phyloP scores from a whole-genome alignment of 2,797 vertebrate genomes.

The Crenuchus spilurus region DNA sequence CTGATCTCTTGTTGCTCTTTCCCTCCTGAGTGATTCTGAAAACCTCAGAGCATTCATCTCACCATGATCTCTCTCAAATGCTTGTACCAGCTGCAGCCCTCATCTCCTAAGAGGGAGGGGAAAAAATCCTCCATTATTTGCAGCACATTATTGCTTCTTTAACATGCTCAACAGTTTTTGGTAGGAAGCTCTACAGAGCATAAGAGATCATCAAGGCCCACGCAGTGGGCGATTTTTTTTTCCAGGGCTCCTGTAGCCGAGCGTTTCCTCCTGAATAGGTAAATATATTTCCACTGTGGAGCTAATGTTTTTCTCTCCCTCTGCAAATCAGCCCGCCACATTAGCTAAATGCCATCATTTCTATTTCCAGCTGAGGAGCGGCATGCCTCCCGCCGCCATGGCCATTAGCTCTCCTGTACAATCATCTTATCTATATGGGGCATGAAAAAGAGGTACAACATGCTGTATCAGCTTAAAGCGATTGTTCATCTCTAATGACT shows the following conservation, averaged over 20 bases:
- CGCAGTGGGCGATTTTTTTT: slow-evolving; percentile 39
- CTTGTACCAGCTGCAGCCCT: slow-evolving; percentile 10
- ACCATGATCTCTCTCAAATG: neutral
- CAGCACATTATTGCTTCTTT: slow-evolving; percentile 34
- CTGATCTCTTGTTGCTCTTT: slow-evolving; percentile 6
- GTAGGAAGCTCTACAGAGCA: slow-evolving; percentile 21
- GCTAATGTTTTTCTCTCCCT: slow-evolving; percentile 43
- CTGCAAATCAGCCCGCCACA: slow-evolving; percentile 32
- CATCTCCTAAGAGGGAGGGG: slow-evolving; percentile 8
- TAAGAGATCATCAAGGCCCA: slow-evolving; percentile 25
- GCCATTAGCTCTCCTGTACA: slow-evolving; percentile 53
- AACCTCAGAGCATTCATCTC: slow-evolving; percentile 27
- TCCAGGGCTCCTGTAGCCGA: slow-evolving; percentile 34
- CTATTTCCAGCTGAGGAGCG: slow-evolving; percentile 49
- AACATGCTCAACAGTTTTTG: slow-evolving; percentile 26
- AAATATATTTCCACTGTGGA: slow-evolving; percentile 42
- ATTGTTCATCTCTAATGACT: slow-evolving; percentile 58
- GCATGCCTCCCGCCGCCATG: slow-evolving; percentile 34
- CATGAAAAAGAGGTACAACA: slow-evolving; percentile 42
- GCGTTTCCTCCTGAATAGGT: slow-evolving; percentile 42
- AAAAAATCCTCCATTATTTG: slow-evolving; percentile 21
- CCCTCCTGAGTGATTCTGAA: slow-evolving; percentile 14
- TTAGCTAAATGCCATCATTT: slow-evolving; percentile 53
- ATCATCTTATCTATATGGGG: slow-evolving; percentile 53
- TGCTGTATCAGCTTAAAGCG: slow-evolving; percentile 47